phyloP scores from a whole-genome alignment of 2,113 vertebrate species.

The Hypanus sabinus region DNA sequence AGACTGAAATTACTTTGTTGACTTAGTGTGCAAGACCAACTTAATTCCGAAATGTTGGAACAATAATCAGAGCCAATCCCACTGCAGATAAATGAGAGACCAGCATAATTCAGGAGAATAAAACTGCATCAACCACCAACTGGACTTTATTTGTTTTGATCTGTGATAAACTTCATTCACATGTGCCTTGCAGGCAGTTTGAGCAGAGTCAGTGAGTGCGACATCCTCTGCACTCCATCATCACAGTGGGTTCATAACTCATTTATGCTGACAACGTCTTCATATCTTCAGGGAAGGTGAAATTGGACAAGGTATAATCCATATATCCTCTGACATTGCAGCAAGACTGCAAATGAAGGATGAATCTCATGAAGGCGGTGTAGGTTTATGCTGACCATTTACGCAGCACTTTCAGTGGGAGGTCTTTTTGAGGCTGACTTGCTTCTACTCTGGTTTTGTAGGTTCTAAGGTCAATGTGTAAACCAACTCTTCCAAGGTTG shows the following conservation, averaged over 20 bases:
- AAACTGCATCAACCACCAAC: background rate
- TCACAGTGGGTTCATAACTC: background rate
- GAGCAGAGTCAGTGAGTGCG: background rate
- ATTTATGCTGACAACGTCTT: too few relatives aligned
- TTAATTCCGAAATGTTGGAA: background rate
- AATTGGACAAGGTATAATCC: background rate
- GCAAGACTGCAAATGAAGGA: background rate
- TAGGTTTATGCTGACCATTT: background rate
- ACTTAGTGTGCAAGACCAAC: background rate
- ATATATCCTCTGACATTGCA: background rate
- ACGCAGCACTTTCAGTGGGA: background rate
- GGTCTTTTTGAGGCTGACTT: too few relatives aligned
- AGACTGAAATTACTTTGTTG: background rate
- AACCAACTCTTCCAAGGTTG: too few relatives aligned
- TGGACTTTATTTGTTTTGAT: background rate
- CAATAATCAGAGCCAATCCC: background rate
- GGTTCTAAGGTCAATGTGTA: too few relatives aligned
- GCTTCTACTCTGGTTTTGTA: too few relatives aligned
- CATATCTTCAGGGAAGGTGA: background rate
- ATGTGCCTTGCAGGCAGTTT: background rate
- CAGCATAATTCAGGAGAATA: too few relatives aligned
- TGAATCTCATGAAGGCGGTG: background rate
- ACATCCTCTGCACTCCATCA: background rate
- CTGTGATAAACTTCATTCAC: background rate
- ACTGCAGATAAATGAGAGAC: background rate